Evolutionary conservation across 2,797 vertebrate species (phyloP).

Genomic region (Vipera ursinii): DNA sequence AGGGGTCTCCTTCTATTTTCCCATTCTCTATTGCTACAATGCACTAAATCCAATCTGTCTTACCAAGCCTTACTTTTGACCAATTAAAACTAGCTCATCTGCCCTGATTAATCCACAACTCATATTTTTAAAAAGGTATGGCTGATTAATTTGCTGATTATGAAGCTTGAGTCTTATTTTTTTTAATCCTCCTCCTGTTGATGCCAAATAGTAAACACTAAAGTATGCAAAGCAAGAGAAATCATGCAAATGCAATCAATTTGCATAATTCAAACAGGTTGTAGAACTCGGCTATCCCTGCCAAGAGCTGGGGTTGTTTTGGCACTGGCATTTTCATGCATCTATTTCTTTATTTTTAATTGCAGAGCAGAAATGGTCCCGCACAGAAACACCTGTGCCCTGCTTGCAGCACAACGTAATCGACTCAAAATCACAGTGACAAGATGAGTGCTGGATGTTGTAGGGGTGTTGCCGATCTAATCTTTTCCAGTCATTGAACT

Average conservation of each 20-base stretch:
- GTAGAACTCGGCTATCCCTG: not conserved
- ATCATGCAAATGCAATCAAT: conserved; percentile 14
- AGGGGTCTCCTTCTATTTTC: not conserved
- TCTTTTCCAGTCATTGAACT: conserved; percentile 55
- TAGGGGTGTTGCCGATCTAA: not conserved
- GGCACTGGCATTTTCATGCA: not conserved
- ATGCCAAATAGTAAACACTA: conserved; percentile 10
- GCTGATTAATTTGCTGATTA: conserved; percentile 29
- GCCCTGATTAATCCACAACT: not conserved
- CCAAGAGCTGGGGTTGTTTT: not conserved
- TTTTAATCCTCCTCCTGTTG: conserved; percentile 5
- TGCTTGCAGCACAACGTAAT: not conserved
- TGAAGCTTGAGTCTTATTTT: not conserved
- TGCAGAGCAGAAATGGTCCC: not conserved
- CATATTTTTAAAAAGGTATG: not conserved
- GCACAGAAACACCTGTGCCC: not conserved
- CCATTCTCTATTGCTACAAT: too few relatives aligned
- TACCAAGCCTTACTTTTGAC: not conserved
- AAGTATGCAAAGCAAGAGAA: conserved; percentile 1
- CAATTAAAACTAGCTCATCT: not conserved
- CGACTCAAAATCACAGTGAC: not conserved
- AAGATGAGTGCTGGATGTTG: not conserved
- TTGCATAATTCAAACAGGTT: conserved; percentile 5
- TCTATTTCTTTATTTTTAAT: not conserved
- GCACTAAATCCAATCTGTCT: not conserved